Base-by-base conservation (phyloP, 2,797 vertebrate genomes). In the Coccyzus lansbergi region DNA sequence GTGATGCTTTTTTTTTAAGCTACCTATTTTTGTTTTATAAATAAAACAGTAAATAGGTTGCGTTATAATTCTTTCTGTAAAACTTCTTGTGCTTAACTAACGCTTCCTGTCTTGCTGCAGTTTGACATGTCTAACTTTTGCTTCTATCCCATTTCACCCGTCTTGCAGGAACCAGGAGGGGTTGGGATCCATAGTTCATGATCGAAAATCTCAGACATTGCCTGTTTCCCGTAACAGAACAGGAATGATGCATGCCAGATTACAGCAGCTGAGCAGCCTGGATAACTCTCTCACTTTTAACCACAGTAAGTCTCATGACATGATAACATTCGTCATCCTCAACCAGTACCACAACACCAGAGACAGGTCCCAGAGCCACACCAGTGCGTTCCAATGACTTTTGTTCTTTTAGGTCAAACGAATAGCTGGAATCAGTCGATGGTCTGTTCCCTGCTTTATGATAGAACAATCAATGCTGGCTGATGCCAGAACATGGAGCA, bases 221-320 rank as follows among this genome's bases (percentile, higher is more conserved):
- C 99, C 99, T 97, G 99, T 99, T 98, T 99, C 99, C 98, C 99
- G 99, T 98, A 99, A 98, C 99, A 99, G 99, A 98, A 98, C 98
- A 93, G 99, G 99, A 91, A 98, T 99, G 97, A 97, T 99, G 97
- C 99, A 99, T 95, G 98, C 99, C 94, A 99, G 99, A 96, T 98
- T 99, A 87, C 99, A 99, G 97, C 99, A 99, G 97, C 98, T 99
- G 97, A 98, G 98, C 97, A 98, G 98, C 97, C 97, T 98, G 98
- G 99, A 99, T 98, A 99, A 98, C 90, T 98, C 99, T 96, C 98
- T 99, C 98, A 99, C 99, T 97, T 99, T 99, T 98, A 99, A 99
- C 98, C 99, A 99, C 98, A 99, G 99, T 99, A 98, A 98, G 99
- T 98, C 95, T 97, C 97, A 97, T 96, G 96, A 95, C 97, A 95